Percentiles rank a stretch among this genome's conserved stretches.
Evolutionary conservation across 1,140 invertebrate species (phyloP).

Genomic region (Papilio polytes): DNA sequence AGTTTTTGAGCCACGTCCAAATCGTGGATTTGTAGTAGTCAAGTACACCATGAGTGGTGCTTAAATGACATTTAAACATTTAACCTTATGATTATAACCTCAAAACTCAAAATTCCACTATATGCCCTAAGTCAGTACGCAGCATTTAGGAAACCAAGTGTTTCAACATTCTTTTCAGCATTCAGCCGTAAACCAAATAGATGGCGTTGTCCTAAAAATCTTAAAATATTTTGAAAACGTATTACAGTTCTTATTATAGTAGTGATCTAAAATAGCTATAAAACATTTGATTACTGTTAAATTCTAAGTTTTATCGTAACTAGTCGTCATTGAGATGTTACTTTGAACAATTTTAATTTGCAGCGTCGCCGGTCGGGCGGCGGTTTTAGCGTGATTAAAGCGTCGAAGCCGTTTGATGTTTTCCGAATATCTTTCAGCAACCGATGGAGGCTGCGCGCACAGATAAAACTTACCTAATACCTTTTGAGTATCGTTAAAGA

Average conservation of each 20-base stretch:
- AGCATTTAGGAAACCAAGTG: too few relatives aligned
- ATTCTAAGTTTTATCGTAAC: neutral
- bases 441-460: constrained; percentile 32
- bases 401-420: constrained; percentile 51
- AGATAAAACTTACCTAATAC: constrained; percentile 49
- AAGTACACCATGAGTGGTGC: too few relatives aligned
- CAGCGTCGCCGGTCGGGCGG: constrained; percentile 13
- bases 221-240: neutral
- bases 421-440: constrained; percentile 45
- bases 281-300: too few relatives aligned
- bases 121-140: too few relatives aligned
- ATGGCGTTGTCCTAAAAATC: neutral
- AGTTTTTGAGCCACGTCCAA: too few relatives aligned
- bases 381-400: constrained; percentile 49
- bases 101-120: too few relatives aligned
- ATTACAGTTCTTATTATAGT: too few relatives aligned
- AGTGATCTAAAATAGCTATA: too few relatives aligned
- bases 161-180: neutral
- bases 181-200: neutral
- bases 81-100: too few relatives aligned
- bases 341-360: constrained; percentile 28
- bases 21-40: too few relatives aligned
- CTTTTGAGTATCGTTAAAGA: constrained; percentile 46
- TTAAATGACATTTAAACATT: too few relatives aligned
- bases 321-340: constrained; percentile 16